Percentiles rank a stretch among this genome's conserved stretches.
Conservation (phyloP, 2,888 invertebrate genomes). For the Synanthedon tipuliformis region DNA sequence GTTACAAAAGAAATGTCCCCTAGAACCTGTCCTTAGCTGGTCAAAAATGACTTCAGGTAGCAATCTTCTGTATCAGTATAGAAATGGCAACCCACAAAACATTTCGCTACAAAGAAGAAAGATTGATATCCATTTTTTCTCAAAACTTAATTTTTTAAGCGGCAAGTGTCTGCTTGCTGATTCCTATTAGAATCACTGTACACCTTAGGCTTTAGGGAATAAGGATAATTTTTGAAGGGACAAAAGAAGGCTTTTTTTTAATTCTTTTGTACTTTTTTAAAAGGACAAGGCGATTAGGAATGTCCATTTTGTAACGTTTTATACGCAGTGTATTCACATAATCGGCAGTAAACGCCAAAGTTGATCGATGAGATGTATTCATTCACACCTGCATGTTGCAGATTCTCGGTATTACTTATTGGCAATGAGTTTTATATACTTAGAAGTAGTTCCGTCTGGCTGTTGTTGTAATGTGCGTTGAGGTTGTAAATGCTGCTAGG, state of each 20-base stretch:
- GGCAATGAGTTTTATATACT: background rate
- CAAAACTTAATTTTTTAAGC: constrained; percentile 21
- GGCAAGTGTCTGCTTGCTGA: background rate
- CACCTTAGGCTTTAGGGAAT: no score
- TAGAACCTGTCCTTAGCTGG: no score
- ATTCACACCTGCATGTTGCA: constrained; percentile 39
- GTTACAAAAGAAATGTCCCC: no score
- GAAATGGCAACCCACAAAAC: background rate
- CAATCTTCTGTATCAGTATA: background rate
- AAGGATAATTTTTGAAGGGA: no score
- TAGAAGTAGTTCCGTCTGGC: background rate
- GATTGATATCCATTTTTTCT: constrained; percentile 47
- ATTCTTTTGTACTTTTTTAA: constrained; percentile 50
- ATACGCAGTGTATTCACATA: constrained; percentile 21
- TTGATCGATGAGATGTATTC: constrained; percentile 44
- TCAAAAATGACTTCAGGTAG: no score
- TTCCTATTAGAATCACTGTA: no score
- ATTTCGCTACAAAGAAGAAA: constrained; percentile 30
- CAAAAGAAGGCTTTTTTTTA: constrained; percentile 16
- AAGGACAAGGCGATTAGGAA: constrained; percentile 58
- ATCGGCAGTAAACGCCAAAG: constrained; percentile 50
- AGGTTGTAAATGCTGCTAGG: no score
- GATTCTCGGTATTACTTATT: background rate
- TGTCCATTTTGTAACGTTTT: constrained; percentile 58
- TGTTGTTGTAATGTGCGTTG: no score